These are phyloP conservation scores for Melieria omissa DNA, from an alignment of 2,888 invertebrate genomes.

Conservation along the genomic window DNA sequence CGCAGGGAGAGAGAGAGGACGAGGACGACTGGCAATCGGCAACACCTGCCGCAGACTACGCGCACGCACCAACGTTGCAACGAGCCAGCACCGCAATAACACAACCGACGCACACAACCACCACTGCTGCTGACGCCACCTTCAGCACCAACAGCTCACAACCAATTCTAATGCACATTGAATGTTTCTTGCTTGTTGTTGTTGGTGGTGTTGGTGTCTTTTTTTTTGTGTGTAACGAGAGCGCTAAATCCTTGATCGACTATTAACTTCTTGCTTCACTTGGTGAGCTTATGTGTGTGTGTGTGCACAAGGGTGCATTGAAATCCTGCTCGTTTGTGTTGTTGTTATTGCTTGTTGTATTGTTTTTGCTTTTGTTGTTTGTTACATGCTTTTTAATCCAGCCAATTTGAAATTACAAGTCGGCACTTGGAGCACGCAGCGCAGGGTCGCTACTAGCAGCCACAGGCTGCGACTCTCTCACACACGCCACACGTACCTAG, in stretches of 20 bases:
- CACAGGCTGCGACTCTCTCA: not conserved
- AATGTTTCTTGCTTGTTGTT: slow-evolving; percentile 24
- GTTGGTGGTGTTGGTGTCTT: not conserved
- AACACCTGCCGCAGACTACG: slow-evolving; percentile 40
- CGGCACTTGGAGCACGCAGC: not conserved
- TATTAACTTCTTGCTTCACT: slow-evolving; percentile 60
- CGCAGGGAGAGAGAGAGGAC: not conserved
- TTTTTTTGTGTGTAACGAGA: slow-evolving; percentile 42
- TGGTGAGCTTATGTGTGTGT: not conserved
- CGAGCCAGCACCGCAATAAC: slow-evolving; percentile 8
- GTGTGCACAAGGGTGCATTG: slow-evolving; percentile 1
- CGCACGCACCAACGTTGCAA: not conserved
- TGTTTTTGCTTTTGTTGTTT: too few relatives aligned
- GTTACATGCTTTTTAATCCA: too few relatives aligned
- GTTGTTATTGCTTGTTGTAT: not conserved
- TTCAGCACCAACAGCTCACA: not conserved
- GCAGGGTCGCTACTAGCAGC: not conserved
- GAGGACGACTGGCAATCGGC: slow-evolving; percentile 8
- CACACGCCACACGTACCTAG: slow-evolving; percentile 7
- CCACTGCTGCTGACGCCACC: not conserved
- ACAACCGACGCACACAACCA: slow-evolving; percentile 2
- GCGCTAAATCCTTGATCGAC: slow-evolving; percentile 56
- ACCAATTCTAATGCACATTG: slow-evolving; percentile 31
- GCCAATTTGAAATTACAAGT: too few relatives aligned
- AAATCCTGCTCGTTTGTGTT: not conserved